Conservation (phyloP, 2,113 vertebrate genomes). For the Mohoua ochrocephala region DNA sequence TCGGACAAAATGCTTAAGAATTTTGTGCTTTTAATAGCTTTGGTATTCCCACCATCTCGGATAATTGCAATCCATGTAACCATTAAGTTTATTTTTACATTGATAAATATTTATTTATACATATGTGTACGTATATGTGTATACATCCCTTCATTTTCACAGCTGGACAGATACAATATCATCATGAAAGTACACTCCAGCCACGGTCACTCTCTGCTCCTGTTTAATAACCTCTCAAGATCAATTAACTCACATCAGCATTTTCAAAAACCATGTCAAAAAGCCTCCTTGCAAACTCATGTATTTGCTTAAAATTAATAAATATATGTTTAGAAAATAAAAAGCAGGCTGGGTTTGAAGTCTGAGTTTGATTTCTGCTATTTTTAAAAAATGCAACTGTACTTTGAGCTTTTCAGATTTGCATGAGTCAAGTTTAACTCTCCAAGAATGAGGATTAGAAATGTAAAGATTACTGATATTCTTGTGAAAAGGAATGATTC, state of each 20-base stretch:
- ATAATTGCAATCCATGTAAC: background rate
- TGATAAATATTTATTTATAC: background rate
- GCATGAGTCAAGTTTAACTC: background rate
- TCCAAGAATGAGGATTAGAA: background rate
- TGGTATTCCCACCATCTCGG: background rate
- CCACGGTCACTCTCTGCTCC: background rate
- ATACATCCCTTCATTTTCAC: background rate
- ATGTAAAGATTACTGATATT: background rate
- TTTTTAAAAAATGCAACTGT: background rate
- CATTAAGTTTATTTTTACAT: background rate
- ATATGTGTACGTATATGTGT: background rate
- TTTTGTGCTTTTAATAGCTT: background rate
- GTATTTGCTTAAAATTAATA: background rate
- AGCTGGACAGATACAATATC: background rate
- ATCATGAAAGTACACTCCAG: background rate
- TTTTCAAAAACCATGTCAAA: background rate
- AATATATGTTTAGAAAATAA: background rate
- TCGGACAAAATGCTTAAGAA: background rate
- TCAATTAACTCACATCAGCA: background rate
- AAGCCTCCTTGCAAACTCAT: background rate
- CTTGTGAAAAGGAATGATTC: background rate
- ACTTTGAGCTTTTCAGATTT: background rate
- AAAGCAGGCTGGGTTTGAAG: background rate
- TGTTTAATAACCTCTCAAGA: background rate
- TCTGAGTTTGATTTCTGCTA: background rate